phyloP scores from a whole-genome alignment of 2,113 vertebrate species.

The Sciurus niger region DNA sequence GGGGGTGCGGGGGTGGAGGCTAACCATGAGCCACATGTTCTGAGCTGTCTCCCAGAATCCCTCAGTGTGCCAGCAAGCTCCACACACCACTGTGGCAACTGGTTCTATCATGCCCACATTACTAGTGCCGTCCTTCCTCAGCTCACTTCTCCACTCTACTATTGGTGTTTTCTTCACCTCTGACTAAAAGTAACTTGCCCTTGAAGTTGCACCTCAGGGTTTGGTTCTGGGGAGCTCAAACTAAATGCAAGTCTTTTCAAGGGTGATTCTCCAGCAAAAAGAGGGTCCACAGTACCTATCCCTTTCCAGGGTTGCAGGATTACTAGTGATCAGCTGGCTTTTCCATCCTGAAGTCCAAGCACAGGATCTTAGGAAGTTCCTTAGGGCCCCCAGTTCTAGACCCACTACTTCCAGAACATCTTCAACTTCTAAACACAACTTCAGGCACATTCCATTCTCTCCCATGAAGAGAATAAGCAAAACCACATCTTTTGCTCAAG shows the following conservation, averaged over 20 bases:
- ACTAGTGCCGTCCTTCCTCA: not conserved
- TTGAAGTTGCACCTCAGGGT: not conserved
- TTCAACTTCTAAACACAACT: not conserved
- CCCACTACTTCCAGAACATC: not conserved
- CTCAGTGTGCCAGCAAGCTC: not conserved
- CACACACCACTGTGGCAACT: not conserved
- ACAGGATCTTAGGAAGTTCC: not conserved
- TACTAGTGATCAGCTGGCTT: not conserved
- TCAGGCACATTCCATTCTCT: not conserved
- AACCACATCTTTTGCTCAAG: slow-evolving; percentile 57
- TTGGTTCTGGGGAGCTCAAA: not conserved
- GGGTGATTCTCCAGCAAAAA: not conserved
- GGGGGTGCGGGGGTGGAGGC: too few species aligned
- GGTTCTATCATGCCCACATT: not conserved
- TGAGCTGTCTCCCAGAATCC: not conserved
- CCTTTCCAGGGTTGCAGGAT: not conserved
- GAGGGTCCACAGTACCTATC: not conserved
- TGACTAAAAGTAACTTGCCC: not conserved
- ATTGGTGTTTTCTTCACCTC: not conserved
- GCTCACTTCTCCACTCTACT: not conserved
- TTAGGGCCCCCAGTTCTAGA: not conserved
- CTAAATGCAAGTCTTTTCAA: not conserved
- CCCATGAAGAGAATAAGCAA: slow-evolving; percentile 2
- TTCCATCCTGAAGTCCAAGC: not conserved
- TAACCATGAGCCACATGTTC: not conserved